Conservation (phyloP, 2,113 vertebrate species). For the Sturnus vulgaris region DNA sequence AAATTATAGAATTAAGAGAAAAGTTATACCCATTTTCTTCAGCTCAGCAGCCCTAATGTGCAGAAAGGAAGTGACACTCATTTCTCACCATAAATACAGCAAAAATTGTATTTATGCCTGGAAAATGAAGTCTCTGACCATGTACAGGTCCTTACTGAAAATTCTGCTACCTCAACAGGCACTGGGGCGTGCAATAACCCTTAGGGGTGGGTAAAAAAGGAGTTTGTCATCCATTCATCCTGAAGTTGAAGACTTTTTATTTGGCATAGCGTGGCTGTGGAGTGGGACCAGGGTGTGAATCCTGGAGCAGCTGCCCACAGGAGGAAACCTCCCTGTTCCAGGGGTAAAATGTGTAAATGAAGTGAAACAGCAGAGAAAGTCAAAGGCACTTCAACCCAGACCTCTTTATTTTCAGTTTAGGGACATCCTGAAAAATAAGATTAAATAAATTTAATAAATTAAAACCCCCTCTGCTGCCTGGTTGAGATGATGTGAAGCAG, state of each 20-base stretch:
- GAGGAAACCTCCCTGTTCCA: not conserved
- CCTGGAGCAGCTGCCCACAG: not conserved
- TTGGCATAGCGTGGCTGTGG: not conserved
- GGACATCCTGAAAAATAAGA: not conserved
- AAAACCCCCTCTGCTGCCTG: not conserved
- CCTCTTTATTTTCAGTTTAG: not conserved
- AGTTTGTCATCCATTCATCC: not conserved
- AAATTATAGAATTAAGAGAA: constrained; percentile 60
- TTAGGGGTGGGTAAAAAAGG: not conserved
- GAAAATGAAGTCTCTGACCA: not conserved
- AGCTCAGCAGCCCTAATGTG: constrained; percentile 27
- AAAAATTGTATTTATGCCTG: not conserved
- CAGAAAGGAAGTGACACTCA: not conserved
- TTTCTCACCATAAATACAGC: constrained; percentile 19
- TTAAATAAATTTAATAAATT: too few relatives aligned
- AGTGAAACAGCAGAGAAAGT: not conserved
- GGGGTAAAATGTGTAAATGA: too few relatives aligned
- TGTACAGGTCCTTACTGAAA: not conserved
- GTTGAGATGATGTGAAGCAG: not conserved
- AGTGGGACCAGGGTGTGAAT: not conserved
- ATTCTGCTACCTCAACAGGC: not conserved
- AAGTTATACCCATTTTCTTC: constrained; percentile 42
- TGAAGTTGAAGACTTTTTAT: not conserved
- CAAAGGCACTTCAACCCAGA: not conserved
- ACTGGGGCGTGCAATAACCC: not conserved